Evolutionary conservation across 1,140 invertebrate genomes (phyloP), one percentile per base, ranked within the genome.

Genomic region (Drosophila sproati): DNA sequence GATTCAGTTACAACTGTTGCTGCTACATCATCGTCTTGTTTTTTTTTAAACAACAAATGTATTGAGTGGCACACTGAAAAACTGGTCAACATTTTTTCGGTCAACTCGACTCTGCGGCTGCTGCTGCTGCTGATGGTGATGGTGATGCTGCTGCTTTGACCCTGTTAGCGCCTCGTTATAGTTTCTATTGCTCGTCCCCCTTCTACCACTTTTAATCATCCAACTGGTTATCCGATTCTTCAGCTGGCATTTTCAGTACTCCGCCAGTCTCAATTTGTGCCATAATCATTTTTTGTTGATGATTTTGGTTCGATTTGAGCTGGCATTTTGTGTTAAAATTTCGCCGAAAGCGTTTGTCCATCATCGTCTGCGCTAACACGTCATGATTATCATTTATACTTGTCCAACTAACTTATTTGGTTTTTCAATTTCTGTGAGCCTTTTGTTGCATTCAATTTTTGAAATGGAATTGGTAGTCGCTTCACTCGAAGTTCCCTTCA

Each of bases 261-360:
- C 54, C 3, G 31, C 55, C 39, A 50, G 41, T 34, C 48, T 60
- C 61, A 77, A 59, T 60, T 76, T 63, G 32, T 47, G 60, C 54
- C 37, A 39, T 66, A 67, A 35, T 72, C 59, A 45, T 43, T 56
- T 50, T 55, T 50, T n/a, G 54, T 50, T 6, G n/a, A 12, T 64
- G 43, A 31, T 29, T 55, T 50, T 56, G 10, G 12, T 48, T 50
- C 10, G 39, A 57, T 59, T 62, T 72, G 50, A 3, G 48, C 52
- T 83, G 78, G 55, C 75, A 78, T 86, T 88, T 88, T 80, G 70
- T 52, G 10, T 72, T 80, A 70, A 20, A 82, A 80, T 80, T 87
- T 79, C 77, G 79, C 83, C 83, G 35, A 77, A 77, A 82, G 83
- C 83, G 63, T 59, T 77, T 87, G 82, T 82, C 83, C 77, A 88